A percentile compares a stretch with the other conserved stretches of the same genome.
Conservation (phyloP, 2,113 vertebrate genomes). For the Recurvirostra avosetta region DNA sequence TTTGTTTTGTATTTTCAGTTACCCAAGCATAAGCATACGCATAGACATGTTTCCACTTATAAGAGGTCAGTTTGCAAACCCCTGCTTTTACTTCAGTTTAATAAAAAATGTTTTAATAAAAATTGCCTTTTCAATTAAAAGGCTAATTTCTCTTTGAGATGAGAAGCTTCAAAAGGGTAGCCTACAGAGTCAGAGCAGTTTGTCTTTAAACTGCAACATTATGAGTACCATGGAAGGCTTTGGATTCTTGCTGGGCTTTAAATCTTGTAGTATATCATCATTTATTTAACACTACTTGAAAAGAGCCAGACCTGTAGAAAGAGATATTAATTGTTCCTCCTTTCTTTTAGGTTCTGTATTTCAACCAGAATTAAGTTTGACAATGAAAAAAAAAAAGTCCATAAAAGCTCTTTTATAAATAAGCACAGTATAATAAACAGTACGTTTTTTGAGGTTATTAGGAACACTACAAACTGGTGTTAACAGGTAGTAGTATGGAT, state of each 20-base stretch:
- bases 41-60: not conserved
- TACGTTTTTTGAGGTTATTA: not conserved
- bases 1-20: not conserved
- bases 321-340: not conserved
- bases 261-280: not conserved
- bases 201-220: constrained; percentile 28
- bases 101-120: not conserved
- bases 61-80: not conserved
- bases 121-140: constrained; percentile 11
- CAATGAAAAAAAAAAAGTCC: not conserved
- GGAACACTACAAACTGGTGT: not conserved
- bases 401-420: not conserved
- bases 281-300: constrained; percentile 1
- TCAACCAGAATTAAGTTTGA: not conserved
- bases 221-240: not conserved
- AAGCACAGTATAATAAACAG: not conserved
- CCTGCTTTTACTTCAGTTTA: not conserved
- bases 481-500: not conserved
- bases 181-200: not conserved
- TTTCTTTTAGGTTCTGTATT: not conserved
- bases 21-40: not conserved
- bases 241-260: constrained; percentile 10
- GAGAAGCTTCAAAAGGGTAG: not conserved
- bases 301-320: not conserved
- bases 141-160: not conserved